Evolutionary conservation across 2,888 invertebrate species (phyloP), one percentile per base, ranked within the genome.

Genomic region (Adineta ricciae): DNA sequence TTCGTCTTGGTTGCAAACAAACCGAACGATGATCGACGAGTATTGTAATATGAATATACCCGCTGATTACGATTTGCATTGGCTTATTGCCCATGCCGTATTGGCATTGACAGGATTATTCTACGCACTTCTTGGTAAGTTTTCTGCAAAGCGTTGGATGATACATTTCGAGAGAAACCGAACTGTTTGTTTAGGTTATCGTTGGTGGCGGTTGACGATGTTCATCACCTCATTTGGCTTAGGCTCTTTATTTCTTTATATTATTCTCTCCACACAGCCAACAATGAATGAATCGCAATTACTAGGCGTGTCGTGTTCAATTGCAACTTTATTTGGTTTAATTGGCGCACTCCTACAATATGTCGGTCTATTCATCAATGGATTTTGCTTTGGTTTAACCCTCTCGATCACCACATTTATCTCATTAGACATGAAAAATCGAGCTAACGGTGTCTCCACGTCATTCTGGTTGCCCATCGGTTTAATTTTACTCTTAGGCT

Each of bases 341-440:
- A 78, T 78, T 78, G 78, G 78, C 41, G 38, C 78, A 41, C 78
- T 78, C n/a, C 41, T 78, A 78, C 78, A 78, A n/a, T 78, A 78
- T 78, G 78, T 78, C n/a, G 78, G 78, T 11, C 41, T 78, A 41
- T 78, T 78, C 14, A 41, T 41, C 5, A 38, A 78, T 41, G 78
- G 78, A 11, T 78, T 78, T 41, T 78, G 78, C 41, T 78, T 78
- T 78, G 78, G 78, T 41, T 78, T 78, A 78, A 78, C n/a, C 24
- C 14, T 78, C 3, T 78, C 78, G 2, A 78, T 78, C n/a, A 78
- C n/a, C 38, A 78, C 78, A 41, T 78, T 78, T 41, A 78, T 41
- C 1, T 11, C 14, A n/a, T n/a, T 21, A 3, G 78, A 78, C n/a
- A 41, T 78, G 38, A 64, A 64, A 36, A 64, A 64, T 64, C 32